These are phyloP conservation scores for Elanus axillaris DNA, from an alignment of 2,113 vertebrate species.

Conservation along the genomic window DNA sequence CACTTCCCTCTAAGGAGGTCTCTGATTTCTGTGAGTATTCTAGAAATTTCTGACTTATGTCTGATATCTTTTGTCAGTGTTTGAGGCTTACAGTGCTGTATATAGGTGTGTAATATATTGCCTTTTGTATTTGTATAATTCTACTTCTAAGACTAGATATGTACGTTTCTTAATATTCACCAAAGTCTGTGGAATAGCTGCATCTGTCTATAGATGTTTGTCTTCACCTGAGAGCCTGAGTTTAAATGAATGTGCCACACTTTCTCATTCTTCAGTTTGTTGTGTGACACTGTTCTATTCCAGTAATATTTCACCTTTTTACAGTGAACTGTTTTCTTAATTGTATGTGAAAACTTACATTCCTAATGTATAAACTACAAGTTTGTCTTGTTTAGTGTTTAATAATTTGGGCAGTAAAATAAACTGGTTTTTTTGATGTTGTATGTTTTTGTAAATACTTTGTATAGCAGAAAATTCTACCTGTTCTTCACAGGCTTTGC, in stretches of 20 bases:
- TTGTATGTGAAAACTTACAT: slow-evolving; percentile 57
- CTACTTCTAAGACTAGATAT: not conserved
- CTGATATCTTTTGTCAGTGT: slow-evolving; percentile 2
- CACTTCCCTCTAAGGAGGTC: not conserved
- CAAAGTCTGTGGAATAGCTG: not conserved
- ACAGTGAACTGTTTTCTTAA: slow-evolving; percentile 42
- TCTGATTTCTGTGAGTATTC: slow-evolving; percentile 18
- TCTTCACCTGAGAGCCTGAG: not conserved
- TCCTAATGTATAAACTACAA: slow-evolving; percentile 51
- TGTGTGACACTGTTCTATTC: not conserved
- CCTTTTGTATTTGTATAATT: slow-evolving; percentile 40
- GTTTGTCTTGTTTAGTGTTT: slow-evolving; percentile 47
- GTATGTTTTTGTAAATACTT: slow-evolving; percentile 39
- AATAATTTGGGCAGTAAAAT: slow-evolving; percentile 57
- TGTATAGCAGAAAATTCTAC: not conserved
- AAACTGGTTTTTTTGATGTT: slow-evolving; percentile 60
- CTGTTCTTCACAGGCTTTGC: not conserved
- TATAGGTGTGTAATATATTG: slow-evolving; percentile 15
- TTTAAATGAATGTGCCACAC: not conserved
- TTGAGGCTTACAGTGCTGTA: slow-evolving; percentile 30
- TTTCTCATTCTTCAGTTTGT: not conserved
- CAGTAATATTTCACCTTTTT: slow-evolving; percentile 40
- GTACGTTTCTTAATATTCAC: not conserved
- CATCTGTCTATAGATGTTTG: not conserved
- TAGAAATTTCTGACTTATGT: slow-evolving; percentile 17